A percentile compares a stretch with the other conserved stretches of the same genome.
Conservation (phyloP, 2,113 vertebrate species). For the Notothenia rossii region DNA sequence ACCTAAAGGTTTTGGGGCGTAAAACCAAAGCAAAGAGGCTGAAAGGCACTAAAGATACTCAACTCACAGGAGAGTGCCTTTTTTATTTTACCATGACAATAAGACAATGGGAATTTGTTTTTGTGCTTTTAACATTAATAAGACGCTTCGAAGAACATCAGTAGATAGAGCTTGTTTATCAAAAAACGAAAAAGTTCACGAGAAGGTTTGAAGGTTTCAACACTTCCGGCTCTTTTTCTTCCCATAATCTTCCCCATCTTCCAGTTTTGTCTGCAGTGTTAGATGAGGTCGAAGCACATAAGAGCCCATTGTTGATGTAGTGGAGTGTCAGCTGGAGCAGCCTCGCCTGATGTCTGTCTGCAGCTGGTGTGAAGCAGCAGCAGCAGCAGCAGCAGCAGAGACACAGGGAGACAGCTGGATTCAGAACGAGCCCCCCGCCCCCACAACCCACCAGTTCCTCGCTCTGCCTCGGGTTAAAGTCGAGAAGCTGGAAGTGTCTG, state of each 20-base stretch:
- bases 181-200: no score
- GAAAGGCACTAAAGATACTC: not conserved
- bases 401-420: conserved; percentile 78
- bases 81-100: no score
- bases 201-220: no score
- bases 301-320: conserved; percentile 73
- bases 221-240: no score
- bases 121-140: no score
- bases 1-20: not conserved
- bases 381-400: conserved; percentile 49
- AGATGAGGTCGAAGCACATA: conserved; percentile 45
- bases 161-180: no score
- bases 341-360: conserved; percentile 88
- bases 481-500: conserved; percentile 41
- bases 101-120: no score
- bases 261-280: conserved; percentile 8
- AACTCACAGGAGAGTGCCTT: no score
- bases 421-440: conserved; percentile 29
- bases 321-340: conserved; percentile 88
- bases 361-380: conserved; percentile 86
- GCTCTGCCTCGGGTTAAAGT: conserved; percentile 24
- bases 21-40: not conserved
- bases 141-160: no score
- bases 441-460: not conserved
- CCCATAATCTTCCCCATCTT: conserved; percentile 10